Conservation (phyloP, 2,888 invertebrate genomes). For the Syritta pipiens region DNA sequence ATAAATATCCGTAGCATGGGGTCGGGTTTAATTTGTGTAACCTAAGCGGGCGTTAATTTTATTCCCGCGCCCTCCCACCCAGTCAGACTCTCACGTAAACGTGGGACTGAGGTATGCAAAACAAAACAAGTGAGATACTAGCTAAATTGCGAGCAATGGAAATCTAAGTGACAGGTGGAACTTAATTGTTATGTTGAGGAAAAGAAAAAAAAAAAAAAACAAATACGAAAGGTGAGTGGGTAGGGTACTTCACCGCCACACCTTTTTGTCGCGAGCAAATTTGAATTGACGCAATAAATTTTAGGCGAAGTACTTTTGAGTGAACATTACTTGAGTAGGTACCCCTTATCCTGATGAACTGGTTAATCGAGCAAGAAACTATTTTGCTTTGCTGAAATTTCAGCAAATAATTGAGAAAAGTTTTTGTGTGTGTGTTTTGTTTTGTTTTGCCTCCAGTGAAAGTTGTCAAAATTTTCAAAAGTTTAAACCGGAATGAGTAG, state of each 20-base stretch:
- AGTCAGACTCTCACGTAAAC: not conserved
- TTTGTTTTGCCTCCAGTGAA: too few relatives aligned
- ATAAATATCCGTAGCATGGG: conserved; percentile 11
- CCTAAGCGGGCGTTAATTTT: conserved; percentile 39
- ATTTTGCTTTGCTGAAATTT: not conserved
- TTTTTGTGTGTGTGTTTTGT: too few relatives aligned
- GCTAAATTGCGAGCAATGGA: conserved; percentile 11
- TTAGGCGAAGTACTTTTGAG: not conserved
- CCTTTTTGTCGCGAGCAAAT: not conserved
- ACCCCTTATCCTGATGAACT: too few relatives aligned
- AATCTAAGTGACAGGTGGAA: conserved; percentile 51
- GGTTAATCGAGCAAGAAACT: conserved; percentile 5
- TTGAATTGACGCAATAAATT: conserved; percentile 12
- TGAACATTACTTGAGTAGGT: not conserved
- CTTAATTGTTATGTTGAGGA: conserved; percentile 48
- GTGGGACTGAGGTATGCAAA: not conserved
- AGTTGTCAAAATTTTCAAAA: too few relatives aligned
- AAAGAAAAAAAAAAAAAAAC: not conserved
- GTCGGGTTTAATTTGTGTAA: conserved; percentile 48
- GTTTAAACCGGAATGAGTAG: too few relatives aligned
- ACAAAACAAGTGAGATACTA: conserved; percentile 5
- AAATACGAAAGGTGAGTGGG: not conserved
- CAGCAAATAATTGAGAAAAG: too few relatives aligned
- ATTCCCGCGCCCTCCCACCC: not conserved
- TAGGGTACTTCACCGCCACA: not conserved